A percentile compares a stretch with the other conserved stretches of the same genome.
These are phyloP conservation scores for Buphagus erythrorhynchus DNA, from an alignment of 2,797 vertebrate genomes.

Conservation along the genomic window DNA sequence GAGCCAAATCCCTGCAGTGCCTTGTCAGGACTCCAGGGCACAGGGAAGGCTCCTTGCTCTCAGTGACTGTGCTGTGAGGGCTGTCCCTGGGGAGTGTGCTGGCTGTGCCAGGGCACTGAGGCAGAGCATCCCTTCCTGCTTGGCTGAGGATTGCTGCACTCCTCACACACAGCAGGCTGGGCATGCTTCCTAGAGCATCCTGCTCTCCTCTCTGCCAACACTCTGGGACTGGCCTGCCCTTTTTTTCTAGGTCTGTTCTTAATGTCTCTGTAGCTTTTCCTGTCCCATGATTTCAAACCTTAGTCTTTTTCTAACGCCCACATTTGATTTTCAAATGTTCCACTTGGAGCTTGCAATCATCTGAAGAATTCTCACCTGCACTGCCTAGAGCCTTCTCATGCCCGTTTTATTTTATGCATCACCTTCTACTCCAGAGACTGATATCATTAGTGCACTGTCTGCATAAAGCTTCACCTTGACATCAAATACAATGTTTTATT, in stretches of 20 bases:
- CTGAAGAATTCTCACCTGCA: background rate
- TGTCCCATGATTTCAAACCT: background rate
- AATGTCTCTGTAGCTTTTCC: background rate
- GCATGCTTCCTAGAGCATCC: fast-evolving
- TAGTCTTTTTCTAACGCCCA: background rate
- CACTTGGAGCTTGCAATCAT: background rate
- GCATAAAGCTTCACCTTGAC: background rate
- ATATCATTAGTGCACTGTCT: background rate
- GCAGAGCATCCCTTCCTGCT: fast-evolving
- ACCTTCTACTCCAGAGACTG: background rate
- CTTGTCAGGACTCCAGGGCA: background rate
- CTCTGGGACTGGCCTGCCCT: background rate
- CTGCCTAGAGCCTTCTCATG: background rate
- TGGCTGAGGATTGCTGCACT: background rate
- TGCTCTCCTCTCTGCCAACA: background rate
- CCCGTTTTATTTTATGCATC: background rate
- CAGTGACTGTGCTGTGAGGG: background rate
- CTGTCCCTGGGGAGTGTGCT: background rate
- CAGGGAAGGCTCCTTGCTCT: background rate
- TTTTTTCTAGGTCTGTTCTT: background rate
- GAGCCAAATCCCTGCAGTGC: background rate
- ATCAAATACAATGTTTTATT: conserved; percentile 3
- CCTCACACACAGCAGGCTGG: background rate
- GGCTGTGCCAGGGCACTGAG: background rate
- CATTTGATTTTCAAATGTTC: background rate